Percentiles rank a stretch among this genome's conserved stretches.
These are phyloP conservation scores for Enteromius afrohamiltoni DNA, from an alignment of 2,797 vertebrate genomes.

Conservation along the genomic window DNA sequence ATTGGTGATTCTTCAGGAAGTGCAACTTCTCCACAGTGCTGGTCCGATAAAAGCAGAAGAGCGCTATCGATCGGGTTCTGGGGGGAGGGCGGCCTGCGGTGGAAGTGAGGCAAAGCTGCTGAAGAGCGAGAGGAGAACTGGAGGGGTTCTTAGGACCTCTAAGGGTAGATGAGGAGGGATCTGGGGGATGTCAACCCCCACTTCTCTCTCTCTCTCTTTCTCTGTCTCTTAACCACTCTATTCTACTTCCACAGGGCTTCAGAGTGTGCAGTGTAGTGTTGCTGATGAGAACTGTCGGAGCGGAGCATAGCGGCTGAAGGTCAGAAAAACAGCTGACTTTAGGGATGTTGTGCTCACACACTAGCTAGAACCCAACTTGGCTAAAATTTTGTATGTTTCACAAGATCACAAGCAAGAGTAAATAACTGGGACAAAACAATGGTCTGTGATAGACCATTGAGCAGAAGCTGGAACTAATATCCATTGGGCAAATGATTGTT, in stretches of 20 bases:
- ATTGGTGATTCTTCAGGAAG: constrained; percentile 84
- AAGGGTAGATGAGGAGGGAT: constrained; percentile 54
- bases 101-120: constrained; percentile 75
- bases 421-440: constrained; percentile 4
- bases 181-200: constrained; percentile 69
- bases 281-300: constrained; percentile 77
- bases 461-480: constrained; percentile 2
- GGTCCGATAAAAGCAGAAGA: constrained; percentile 85
- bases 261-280: constrained; percentile 69
- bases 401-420: neutral
- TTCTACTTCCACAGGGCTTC: constrained; percentile 57
- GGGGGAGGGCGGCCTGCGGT: constrained; percentile 67
- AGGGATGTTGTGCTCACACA: constrained; percentile 56
- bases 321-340: constrained; percentile 64
- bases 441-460: constrained; percentile 4
- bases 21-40: constrained; percentile 77
- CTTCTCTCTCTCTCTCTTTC: constrained; percentile 66
- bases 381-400: neutral
- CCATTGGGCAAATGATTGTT: neutral
- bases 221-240: constrained; percentile 62
- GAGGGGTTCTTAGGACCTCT: constrained; percentile 46
- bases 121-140: constrained; percentile 75
- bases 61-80: constrained; percentile 77
- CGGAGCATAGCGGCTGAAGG: constrained; percentile 68
- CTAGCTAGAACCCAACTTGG: constrained; percentile 12